Evolutionary conservation across 1,140 invertebrate species (phyloP), one percentile per base, ranked within the genome.

Genomic region (Formica exsecta): DNA sequence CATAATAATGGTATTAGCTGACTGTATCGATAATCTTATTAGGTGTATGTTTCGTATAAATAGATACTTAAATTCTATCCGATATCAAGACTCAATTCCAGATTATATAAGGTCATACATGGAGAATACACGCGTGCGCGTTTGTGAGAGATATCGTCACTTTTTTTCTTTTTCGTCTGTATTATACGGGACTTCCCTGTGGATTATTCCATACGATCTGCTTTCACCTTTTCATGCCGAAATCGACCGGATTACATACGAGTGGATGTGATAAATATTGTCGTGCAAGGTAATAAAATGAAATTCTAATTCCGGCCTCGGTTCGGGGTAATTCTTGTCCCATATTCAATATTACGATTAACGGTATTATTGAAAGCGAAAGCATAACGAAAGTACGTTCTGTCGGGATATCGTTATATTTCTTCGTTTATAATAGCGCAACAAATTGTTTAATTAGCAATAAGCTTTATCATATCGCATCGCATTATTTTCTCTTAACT

Each of bases 201-300:
- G 54, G 48, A 51, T 88, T 76, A 88, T 88, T 76, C 68, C 71
- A 64, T 16, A 51, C 68, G 68, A 74, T 89, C 89, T 89, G 87
- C 92, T 93, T 92, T 93, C 92, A 92, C 91, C 86, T 91, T 86
- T 89, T 89, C 87, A 89, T 83, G 81, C 86, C 8, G 71, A 13
- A 74, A 13, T 11, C 54, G 8, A 41, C 3, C 4, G n/a, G 8
- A 16, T 8, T 75, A 75, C 54, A 61, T 41, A 32, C 54, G 36
- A 41, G 22, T 75, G 19, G 6, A 38, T 74, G 11, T n/a, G n/a
- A 57, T 7, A 57, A 16, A 51, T 36, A 29, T 71, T 29, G 59
- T 29, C 25, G 25, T 64, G 7, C 25, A 71, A 44, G 9, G 16
- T 32, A 54, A 57, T 57, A 71, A 48, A 48, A 29, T 71, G 2